phyloP scores from a whole-genome alignment of 2,888 invertebrate genomes.

The Trypoxylon attenuatum region DNA sequence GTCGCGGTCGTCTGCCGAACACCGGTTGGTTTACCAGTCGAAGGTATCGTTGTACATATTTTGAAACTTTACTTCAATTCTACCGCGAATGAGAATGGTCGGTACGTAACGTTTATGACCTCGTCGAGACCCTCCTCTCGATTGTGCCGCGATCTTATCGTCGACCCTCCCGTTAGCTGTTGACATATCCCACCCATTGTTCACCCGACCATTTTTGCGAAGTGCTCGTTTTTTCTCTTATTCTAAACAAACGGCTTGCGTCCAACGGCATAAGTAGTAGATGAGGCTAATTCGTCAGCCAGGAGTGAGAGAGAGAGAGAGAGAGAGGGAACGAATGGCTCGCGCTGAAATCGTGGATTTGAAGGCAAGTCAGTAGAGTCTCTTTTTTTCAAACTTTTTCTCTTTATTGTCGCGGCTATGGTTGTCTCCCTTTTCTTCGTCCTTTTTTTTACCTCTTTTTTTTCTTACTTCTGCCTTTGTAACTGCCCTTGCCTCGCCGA shows the following conservation, averaged over 20 bases:
- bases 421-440: constrained; percentile 31
- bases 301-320: too few relatives aligned
- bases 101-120: too few relatives aligned
- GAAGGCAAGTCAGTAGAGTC: constrained; percentile 23
- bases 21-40: too few relatives aligned
- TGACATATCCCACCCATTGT: not conserved
- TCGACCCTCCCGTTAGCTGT: not conserved
- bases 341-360: constrained; percentile 12
- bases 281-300: constrained; percentile 35
- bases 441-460: constrained; percentile 25
- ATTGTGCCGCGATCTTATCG: not conserved
- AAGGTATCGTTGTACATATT: too few relatives aligned
- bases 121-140: too few relatives aligned
- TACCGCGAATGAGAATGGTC: too few relatives aligned
- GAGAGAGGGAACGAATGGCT: constrained; percentile 19
- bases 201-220: constrained; percentile 6
- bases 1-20: too few relatives aligned
- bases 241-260: constrained; percentile 14
- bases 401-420: constrained; percentile 35
- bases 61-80: too few relatives aligned
- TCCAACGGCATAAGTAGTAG: constrained; percentile 5
- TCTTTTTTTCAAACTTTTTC: constrained; percentile 41
- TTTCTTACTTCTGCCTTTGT: constrained; percentile 29
- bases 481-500: constrained; percentile 26
- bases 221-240: constrained; percentile 10